These are phyloP conservation scores for Nebria salina DNA, from an alignment of 2,888 invertebrate species.

Conservation along the genomic window DNA sequence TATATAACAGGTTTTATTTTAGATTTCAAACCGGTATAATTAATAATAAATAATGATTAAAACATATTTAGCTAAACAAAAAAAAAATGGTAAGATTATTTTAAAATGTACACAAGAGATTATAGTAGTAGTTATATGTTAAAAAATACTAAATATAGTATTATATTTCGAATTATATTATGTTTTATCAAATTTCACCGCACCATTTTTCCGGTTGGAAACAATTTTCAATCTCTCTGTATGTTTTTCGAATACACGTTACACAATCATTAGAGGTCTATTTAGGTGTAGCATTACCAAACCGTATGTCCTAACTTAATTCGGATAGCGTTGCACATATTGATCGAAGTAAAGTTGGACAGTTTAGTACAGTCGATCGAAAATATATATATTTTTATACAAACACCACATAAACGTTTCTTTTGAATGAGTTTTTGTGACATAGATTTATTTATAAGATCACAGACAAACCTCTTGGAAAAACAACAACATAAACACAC, in stretches of 20 bases:
- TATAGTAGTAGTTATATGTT: too few relatives aligned
- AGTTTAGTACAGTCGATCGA: not conserved
- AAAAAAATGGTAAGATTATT: too few relatives aligned
- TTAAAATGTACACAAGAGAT: too few relatives aligned
- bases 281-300: not conserved
- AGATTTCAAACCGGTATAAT: too few relatives aligned
- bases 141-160: not conserved
- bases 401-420: too few relatives aligned
- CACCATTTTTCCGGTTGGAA: not conserved
- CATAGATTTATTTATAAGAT: not conserved
- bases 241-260: not conserved
- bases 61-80: too few relatives aligned
- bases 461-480: not conserved
- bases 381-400: not conserved
- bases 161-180: not conserved
- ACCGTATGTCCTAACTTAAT: not conserved
- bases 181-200: not conserved
- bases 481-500: not conserved
- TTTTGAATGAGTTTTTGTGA: not conserved
- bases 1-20: too few relatives aligned
- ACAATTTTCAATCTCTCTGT: not conserved
- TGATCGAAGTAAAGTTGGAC: not conserved
- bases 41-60: too few relatives aligned
- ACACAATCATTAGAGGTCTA: not conserved
- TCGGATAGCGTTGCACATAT: not conserved